Percentiles rank a stretch among this genome's conserved stretches.
These are phyloP conservation scores for Campylorhamphus procurvoides DNA, from an alignment of 2,113 vertebrate species.

Conservation along the genomic window DNA sequence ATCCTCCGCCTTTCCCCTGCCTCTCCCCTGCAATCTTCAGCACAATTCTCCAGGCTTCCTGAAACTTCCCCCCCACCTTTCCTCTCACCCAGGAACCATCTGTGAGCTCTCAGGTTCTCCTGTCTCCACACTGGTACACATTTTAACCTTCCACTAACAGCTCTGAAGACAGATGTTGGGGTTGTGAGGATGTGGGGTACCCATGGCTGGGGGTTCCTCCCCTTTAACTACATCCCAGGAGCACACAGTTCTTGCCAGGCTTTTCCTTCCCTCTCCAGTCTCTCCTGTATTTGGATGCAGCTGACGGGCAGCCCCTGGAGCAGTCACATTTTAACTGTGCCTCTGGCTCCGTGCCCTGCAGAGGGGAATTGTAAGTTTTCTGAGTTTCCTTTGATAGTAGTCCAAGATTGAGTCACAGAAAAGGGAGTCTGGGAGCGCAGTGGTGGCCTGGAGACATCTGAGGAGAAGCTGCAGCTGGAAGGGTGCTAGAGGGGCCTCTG, in stretches of 20 bases:
- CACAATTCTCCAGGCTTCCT: neutral
- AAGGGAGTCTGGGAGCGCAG: neutral
- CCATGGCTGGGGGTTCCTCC: neutral
- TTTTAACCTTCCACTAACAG: neutral
- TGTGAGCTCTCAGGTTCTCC: neutral
- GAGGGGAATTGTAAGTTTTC: neutral
- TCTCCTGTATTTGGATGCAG: neutral
- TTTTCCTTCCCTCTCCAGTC: neutral
- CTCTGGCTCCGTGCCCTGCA: neutral
- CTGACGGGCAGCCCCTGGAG: neutral
- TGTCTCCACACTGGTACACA: neutral
- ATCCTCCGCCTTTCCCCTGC: neutral
- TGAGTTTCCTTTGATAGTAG: constrained; percentile 14
- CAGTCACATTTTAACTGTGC: constrained; percentile 8
- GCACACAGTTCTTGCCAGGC: neutral
- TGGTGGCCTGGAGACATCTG: neutral
- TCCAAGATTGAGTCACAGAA: constrained; percentile 1
- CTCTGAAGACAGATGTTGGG: neutral
- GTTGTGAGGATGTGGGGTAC: neutral
- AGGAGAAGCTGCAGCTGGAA: neutral
- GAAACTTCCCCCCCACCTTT: neutral
- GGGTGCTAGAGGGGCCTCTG: neutral
- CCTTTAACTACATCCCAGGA: neutral
- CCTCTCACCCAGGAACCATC: neutral
- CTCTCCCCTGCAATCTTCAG: neutral